These are phyloP conservation scores for Chaetorhynchus papuensis DNA, from an alignment of 2,113 vertebrate genomes.

Conservation along the genomic window DNA sequence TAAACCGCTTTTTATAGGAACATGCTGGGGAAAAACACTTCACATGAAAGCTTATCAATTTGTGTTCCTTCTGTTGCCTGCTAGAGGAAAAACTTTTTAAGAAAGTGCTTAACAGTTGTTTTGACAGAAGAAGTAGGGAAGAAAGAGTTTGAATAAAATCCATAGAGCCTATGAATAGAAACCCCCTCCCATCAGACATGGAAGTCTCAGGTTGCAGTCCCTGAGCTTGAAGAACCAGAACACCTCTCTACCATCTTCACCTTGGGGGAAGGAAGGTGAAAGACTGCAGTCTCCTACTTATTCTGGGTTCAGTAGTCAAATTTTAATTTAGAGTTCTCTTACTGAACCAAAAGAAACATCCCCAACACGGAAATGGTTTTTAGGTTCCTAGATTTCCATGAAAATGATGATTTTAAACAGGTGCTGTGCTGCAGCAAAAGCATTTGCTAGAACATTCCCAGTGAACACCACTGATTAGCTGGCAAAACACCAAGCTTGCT, in stretches of 20 bases:
- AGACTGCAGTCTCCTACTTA: neutral
- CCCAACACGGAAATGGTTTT: neutral
- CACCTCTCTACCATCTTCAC: neutral
- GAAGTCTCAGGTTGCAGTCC: neutral
- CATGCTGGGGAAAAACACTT: neutral
- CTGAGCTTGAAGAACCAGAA: neutral
- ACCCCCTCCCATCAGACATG: fast-evolving
- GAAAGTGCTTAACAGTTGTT: neutral
- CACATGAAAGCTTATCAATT: neutral
- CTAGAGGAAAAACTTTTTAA: neutral
- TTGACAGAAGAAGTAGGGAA: neutral
- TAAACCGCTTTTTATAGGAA: neutral
- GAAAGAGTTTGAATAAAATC: neutral
- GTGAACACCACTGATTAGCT: neutral
- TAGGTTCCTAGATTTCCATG: neutral
- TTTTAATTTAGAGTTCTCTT: neutral
- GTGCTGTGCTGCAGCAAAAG: neutral
- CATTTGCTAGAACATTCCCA: neutral
- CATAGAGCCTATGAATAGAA: neutral
- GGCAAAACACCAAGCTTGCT: neutral
- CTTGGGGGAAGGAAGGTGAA: neutral
- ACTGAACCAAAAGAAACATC: neutral
- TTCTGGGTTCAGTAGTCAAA: neutral
- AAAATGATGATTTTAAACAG: neutral
- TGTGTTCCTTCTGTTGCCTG: neutral